These are phyloP conservation scores for Clamator glandarius DNA, from an alignment of 2,797 vertebrate genomes.

Conservation along the genomic window DNA sequence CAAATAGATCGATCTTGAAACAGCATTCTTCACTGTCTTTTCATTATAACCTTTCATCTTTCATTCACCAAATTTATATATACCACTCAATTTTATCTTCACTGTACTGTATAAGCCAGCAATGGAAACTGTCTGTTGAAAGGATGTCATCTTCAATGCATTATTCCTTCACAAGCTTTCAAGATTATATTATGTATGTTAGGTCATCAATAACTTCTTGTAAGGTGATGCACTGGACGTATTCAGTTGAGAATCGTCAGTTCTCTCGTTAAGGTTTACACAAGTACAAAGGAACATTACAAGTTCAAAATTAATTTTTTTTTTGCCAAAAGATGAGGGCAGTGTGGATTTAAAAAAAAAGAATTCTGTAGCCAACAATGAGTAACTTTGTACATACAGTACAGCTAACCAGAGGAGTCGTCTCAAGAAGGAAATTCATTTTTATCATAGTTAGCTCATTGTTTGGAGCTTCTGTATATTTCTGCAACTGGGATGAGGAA, in stretches of 20 bases:
- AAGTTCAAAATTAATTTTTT: not conserved
- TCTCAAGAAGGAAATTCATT: not conserved
- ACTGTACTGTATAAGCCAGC: not conserved
- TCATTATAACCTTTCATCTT: slow-evolving; percentile 2
- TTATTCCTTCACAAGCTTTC: not conserved
- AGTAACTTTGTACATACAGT: not conserved
- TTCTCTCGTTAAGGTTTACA: not conserved
- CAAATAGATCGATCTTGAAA: not conserved
- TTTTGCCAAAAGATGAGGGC: fast-evolving
- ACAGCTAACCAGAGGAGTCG: not conserved
- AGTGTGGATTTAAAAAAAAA: not conserved
- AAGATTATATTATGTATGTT: not conserved
- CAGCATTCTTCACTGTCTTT: not conserved
- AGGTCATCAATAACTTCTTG: slow-evolving; percentile 1
- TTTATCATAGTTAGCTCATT: not conserved
- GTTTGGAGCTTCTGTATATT: not conserved
- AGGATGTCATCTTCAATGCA: not conserved
- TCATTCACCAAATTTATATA: slow-evolving; percentile 3
- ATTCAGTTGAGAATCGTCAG: not conserved
- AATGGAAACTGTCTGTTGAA: slow-evolving; percentile 1
- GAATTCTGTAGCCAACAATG: not conserved
- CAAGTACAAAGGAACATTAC: not conserved
- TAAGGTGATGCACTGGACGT: not conserved
- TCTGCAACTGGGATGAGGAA: not conserved
- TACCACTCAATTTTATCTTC: not conserved